Base-by-base conservation (phyloP, 2,888 invertebrate species). In the Drosophila emarginata region DNA sequence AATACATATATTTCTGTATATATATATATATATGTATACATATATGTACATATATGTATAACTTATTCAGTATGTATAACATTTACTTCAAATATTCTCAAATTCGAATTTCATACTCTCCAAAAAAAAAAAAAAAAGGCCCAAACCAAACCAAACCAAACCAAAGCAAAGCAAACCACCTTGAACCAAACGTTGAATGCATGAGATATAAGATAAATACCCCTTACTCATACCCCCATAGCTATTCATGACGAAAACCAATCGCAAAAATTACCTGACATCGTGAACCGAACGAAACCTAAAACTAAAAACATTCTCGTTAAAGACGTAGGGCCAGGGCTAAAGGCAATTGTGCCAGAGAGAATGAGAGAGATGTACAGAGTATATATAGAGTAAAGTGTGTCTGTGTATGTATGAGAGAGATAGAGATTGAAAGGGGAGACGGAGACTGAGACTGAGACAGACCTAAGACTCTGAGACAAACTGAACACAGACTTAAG, bases 161-260 rank as follows among this genome's bases (percentile, higher is more conserved):
- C 23, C 61, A 18, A 64, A 53, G 64, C 23, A 28, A 58, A 51
- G 64, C 23, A 64, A 53, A 66, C 66, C 76, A 85, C 77, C 70
- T 82, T 85, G 62, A 80, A 82, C 79, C 58, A 26, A 6, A 53
- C 45, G 45, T 18, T 28, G 51, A 54, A 64, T 32, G 53, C 57
- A 60, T 36, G 32, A 67, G 63, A 73, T 60, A 72, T 50, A 65
- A 70, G 61, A 54, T 39, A 61, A 63, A 59, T 54, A 15, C 40
- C 40, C 40, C 68, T 40, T 37, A 53, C 45, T 57, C 53, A 51
- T 45, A 62, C 3, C 56, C 3, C 56, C 59, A 62, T 76, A 73
- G 69, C 75, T 56, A 69, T 70, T 68, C 80, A 82, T 74, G 67
- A 74, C 64, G 61, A 78, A 79, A 81, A 77, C 78, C 81, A 80